Evolutionary conservation across 1,140 invertebrate species (phyloP), one percentile per base, ranked within the genome.

Genomic region (Micrasema minimum): DNA sequence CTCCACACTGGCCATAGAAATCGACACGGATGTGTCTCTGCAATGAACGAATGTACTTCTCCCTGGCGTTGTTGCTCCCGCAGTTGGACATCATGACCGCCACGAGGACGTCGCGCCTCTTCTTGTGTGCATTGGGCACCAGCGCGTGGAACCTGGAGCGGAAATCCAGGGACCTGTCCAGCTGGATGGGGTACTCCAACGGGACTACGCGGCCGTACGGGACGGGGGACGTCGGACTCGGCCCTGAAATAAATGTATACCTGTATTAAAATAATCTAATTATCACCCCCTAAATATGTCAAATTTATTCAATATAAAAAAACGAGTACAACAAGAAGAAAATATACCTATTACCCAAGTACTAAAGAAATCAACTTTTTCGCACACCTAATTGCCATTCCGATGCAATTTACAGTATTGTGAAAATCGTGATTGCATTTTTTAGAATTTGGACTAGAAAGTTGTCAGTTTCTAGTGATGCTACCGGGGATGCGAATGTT

Each of bases 71-170:
- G 0, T 51, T 76, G 0, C 81, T 80, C 0, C 79, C 81, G 72
- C 88, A 90, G 71, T 90, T 88, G n/a, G 88, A 90, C 0, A 82
- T 87, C 78, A 90, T 78, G 22, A 89, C 81, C 1, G 87, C 85
- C 0, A 86, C 81, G 5, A 87, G 72, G 66, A 85, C 85, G 14
- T 77, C 81, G 43, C 76, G 71, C 48, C 78, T 78, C 72, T 80
- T 81, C 16, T 51, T 41, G 38, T 35, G 31, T 10, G 12, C 65
- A 55, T 57, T 71, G 20, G 66, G 51, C 37, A 69, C 61, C 35
- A 69, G 41, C 7, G 31, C n/a, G 6, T n/a, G 12, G 38, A 67
- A 45, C 3, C n/a, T 55, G n/a, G 53, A 14, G 18, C 51, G 38
- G 10, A n/a, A 11, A 41, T 45, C 12, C 16, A 59, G 12, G 16